Evolutionary conservation across 1,140 invertebrate genomes (phyloP), one percentile per base, ranked within the genome.

Genomic region (Eriosoma lanigerum): DNA sequence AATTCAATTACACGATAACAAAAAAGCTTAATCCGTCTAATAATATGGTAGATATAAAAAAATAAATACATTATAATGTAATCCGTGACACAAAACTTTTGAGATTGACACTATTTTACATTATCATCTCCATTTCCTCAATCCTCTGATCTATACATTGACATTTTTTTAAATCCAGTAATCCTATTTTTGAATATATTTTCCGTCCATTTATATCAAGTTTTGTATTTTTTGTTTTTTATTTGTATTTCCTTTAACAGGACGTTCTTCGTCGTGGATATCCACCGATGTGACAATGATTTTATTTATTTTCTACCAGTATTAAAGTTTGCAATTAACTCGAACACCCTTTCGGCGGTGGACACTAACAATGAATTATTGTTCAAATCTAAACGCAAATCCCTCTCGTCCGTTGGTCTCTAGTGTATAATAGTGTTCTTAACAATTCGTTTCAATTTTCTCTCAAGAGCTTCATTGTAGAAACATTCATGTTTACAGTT

Each of bases 361-460:
- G 21, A 38, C 29, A 76, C 26, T 56, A 58, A 56, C 32, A 76
- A 76, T 76, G 52, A 73, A 73, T 76, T 76, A 76, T 76, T 24
- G 52, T 58, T 17, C 50, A 21, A 73, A 29, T 54, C 9, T 29
- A 73, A 56, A 38, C 19, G 50, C 0, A 73, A 54, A 54, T 73
- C 70, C 70, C 24, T 32, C 26, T 19, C 1, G 44, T 54, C 54
- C 52, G 29, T 32, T 24, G 15, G 54, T 17, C 70, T 26, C 10
- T 2, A n/a, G 48, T 5, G 17, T 32, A 29, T 73, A 54, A 9
- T 5, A 15, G 17, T 32, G 17, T 54, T 32, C 52, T 38, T 24
- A 56, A 73, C 50, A 38, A 73, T 73, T 73, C 13, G 52, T 76
- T 76, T 76, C 29, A 56, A 76, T 76, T 56, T 76, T 56, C 46